A percentile compares a stretch with the other conserved stretches of the same genome.
phyloP scores from a whole-genome alignment of 2,797 vertebrate genomes.

The Bradypus variegatus region DNA sequence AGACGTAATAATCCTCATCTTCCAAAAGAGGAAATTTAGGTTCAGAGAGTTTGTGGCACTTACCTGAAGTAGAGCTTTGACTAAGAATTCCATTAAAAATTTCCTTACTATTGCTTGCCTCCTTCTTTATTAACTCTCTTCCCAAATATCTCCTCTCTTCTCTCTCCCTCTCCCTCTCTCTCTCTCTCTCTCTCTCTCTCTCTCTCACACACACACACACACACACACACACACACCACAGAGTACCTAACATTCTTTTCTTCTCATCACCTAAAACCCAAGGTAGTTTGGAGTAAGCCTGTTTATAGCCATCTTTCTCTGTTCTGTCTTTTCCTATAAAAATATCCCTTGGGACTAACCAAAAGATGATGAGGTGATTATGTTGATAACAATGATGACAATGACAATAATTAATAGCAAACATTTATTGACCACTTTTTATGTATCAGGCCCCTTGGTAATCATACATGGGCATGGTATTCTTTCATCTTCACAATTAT shows the following conservation, averaged over 20 bases:
- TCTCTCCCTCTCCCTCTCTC: no score
- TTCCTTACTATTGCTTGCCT: neutral
- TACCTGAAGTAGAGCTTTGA: neutral
- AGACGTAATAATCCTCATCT: neutral
- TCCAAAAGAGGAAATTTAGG: neutral
- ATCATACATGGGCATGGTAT: no score
- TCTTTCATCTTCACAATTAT: no score
- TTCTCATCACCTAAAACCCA: no score
- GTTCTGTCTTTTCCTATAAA: neutral
- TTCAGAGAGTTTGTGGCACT: neutral
- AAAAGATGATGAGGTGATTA: neutral
- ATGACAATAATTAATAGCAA: neutral
- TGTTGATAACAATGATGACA: neutral
- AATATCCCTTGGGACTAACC: neutral
- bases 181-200: no score
- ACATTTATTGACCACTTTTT: no score
- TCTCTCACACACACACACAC: no score
- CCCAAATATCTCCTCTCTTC: neutral
- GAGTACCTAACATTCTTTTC: no score
- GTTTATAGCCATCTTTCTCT: neutral
- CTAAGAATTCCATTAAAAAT: neutral
- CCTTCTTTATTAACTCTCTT: neutral
- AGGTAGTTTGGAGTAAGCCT: neutral
- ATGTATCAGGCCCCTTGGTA: no score
- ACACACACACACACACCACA: no score